Conservation (phyloP, 2,113 vertebrate species). For the Sinocyclocheilus anshuiensis region DNA sequence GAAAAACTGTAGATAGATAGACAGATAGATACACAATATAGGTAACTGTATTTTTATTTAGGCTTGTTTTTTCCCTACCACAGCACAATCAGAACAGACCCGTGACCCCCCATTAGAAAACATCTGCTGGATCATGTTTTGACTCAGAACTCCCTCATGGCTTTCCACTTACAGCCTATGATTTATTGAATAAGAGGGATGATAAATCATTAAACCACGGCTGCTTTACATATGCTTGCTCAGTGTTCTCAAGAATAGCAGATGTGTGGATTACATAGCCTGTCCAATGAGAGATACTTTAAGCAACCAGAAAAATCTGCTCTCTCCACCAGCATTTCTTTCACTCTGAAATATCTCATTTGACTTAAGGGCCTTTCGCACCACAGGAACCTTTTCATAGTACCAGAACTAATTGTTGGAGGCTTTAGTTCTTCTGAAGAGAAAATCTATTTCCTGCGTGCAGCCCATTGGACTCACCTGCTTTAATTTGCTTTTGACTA, state of each 20-base stretch:
- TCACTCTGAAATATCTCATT: neutral
- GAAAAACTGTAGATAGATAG: neutral
- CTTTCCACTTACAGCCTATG: constrained; percentile 36
- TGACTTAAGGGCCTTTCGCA: too few species aligned
- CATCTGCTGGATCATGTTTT: constrained; percentile 25
- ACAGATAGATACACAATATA: neutral
- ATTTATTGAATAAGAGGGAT: constrained; percentile 40
- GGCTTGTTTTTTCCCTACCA: neutral
- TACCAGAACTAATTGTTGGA: too few species aligned
- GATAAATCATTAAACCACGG: constrained; percentile 44
- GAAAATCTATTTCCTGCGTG: neutral
- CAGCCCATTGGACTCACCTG: constrained; percentile 14
- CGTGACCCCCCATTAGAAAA: constrained; percentile 14
- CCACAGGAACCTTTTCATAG: too few species aligned
- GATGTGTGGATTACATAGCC: neutral
- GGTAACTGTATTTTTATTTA: neutral
- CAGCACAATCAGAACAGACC: constrained; percentile 1
- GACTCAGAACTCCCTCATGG: constrained; percentile 14
- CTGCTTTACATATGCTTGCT: constrained; percentile 27
- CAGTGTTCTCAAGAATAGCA: constrained; percentile 19
- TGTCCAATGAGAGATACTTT: constrained; percentile 16
- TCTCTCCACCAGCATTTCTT: neutral
- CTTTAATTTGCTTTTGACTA: constrained; percentile 24
- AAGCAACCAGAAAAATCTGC: neutral
- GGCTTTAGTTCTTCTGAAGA: constrained; percentile 6